A percentile compares a stretch with the other conserved stretches of the same genome.
Conservation (phyloP, 2,888 invertebrate species). For the Sphaeridia pumilis region DNA sequence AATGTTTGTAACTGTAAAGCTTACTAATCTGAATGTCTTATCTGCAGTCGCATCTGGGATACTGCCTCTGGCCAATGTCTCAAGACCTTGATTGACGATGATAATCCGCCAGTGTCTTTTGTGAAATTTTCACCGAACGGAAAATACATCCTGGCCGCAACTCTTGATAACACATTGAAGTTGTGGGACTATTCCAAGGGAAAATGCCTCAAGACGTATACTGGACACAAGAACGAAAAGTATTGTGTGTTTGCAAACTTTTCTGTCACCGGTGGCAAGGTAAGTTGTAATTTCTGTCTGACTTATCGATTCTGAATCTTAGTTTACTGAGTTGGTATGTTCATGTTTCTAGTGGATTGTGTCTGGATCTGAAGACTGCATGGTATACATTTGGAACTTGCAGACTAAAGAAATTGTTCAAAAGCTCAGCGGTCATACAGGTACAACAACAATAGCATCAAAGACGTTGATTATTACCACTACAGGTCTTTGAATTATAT, state of each 20-base stretch:
- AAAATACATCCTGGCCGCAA: conserved; percentile 96
- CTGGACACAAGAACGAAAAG: conserved; percentile 97
- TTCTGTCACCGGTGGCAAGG: conserved; percentile 98
- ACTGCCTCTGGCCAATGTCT: conserved; percentile 97
- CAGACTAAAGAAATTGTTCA: conserved; percentile 99
- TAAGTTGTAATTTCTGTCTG: conserved; percentile 38
- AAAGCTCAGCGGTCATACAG: conserved; percentile 90
- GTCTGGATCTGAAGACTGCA: conserved; percentile 97
- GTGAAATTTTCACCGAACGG: conserved; percentile 99
- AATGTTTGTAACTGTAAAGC: too few relatives aligned
- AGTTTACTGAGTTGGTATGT: too few relatives aligned
- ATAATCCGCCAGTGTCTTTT: conserved; percentile 98
- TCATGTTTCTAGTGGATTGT: conserved; percentile 77
- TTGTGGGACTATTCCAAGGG: conserved; percentile 99
- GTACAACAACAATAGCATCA: conserved; percentile 46
- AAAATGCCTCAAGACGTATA: conserved; percentile 95
- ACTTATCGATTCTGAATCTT: background rate
- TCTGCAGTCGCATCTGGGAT: conserved; percentile 97
- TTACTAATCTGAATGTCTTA: too few relatives aligned
- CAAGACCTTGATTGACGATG: conserved; percentile 97
- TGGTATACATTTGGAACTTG: conserved; percentile 99
- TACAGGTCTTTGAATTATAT: too few relatives aligned
- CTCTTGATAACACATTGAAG: conserved; percentile 94
- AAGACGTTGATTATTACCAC: too few relatives aligned
- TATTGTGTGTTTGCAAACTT: conserved; percentile 99